Evolutionary conservation across 2,888 invertebrate genomes (phyloP), one percentile per base, ranked within the genome.

Genomic region (Mycalesis mineus): DNA sequence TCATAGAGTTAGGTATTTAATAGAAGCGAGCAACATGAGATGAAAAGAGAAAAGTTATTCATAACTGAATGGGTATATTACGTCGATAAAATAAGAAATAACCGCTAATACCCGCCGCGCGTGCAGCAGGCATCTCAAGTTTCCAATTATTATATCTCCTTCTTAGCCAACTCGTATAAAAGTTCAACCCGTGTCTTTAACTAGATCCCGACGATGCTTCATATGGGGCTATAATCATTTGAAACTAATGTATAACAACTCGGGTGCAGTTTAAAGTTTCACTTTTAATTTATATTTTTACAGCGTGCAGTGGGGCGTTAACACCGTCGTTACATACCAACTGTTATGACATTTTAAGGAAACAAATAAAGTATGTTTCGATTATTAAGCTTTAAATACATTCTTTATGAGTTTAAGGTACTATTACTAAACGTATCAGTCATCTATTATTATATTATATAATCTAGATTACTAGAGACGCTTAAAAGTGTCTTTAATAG

Each of bases 61-160:
- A 57, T 57, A 62, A 50, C 54, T 52, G 53, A 58, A 55, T 48
- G 50, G 58, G 37, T 60, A 67, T 65, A 67, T 64, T 65, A 67
- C 64, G 60, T 49, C 65, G 65, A 66, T 67, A 71, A 70, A 78
- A 78, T 80, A 76, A 80, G 76, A 68, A 73, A 70, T 63, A 79
- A 77, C 72, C 72, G 68, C 74, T 74, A 68, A 78, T 77, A 82
- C 76, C 75, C 65, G 65, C 69, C 69, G 68, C 69, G 65, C 68
- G 70, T 75, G 75, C 76, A 72, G 60, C 72, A 74, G 71, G 74
- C 74, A 75, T 78, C 80, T 84, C 76, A 72, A 82, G 79, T 85
- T 88, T 88, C 84, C 87, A 88, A 88, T 88, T 82, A 86, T 82
- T 82, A 86, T 82, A 79, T 77, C 81, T 77, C 79, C 69, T 82